These are phyloP conservation scores for Epinephelus malabaricus DNA, from an alignment of 2,797 vertebrate species.

Conservation along the genomic window DNA sequence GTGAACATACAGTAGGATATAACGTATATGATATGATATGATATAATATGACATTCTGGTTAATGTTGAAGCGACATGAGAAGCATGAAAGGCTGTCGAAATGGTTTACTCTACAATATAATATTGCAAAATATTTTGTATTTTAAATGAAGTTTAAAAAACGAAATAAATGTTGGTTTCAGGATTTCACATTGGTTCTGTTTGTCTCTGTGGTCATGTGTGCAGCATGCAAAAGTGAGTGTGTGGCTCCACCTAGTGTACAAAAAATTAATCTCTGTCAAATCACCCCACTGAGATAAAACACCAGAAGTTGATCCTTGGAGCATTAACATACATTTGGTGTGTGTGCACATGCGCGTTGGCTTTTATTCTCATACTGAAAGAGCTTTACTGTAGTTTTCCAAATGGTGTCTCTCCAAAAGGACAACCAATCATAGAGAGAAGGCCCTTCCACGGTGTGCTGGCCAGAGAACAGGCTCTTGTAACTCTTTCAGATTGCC, in stretches of 20 bases:
- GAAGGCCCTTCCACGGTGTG: no score
- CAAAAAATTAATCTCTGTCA: not conserved
- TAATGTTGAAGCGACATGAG: conserved; percentile 88
- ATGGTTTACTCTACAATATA: conserved; percentile 90
- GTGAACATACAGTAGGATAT: conserved; percentile 71
- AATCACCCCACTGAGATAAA: conserved; percentile 19
- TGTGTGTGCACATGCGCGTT: not conserved
- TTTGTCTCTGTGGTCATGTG: conserved; percentile 21
- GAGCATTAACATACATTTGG: conserved; percentile 53
- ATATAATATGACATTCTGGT: conserved; percentile 84
- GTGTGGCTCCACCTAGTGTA: conserved; percentile 56
- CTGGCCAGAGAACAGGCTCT: no score
- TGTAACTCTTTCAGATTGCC: no score
- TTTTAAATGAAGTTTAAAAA: conserved; percentile 88
- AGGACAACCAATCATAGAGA: not conserved
- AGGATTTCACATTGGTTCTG: conserved; percentile 82
- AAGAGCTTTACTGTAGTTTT: not conserved
- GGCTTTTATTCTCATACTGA: not conserved
- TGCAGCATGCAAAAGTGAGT: not conserved
- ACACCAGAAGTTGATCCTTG: conserved; percentile 33
- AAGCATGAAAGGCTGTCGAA: conserved; percentile 92
- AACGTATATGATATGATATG: conserved; percentile 80
- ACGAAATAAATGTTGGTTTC: conserved; percentile 96
- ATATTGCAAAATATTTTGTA: conserved; percentile 95
- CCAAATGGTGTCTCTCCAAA: not conserved